Evolutionary conservation across 2,113 vertebrate species (phyloP).

Genomic region (Prochilodus magdalenae): DNA sequence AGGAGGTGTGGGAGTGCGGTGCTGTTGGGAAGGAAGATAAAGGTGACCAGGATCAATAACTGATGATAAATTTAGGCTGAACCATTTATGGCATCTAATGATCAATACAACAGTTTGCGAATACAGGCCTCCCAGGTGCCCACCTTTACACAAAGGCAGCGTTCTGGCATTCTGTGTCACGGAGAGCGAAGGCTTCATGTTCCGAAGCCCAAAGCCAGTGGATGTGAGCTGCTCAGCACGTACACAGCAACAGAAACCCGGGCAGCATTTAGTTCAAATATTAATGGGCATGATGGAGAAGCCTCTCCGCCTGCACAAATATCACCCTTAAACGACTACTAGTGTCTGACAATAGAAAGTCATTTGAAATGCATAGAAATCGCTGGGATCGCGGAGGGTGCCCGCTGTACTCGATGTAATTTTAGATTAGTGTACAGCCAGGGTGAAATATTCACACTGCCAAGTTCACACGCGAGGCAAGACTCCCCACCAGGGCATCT

Average conservation of each 20-base stretch:
- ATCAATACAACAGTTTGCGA: too few species aligned
- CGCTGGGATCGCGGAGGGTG: slow-evolving; percentile 25
- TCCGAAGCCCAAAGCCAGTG: background rate
- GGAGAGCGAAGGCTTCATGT: background rate
- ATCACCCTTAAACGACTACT: slow-evolving; percentile 16
- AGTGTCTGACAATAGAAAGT: slow-evolving; percentile 30
- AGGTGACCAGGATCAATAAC: too few species aligned
- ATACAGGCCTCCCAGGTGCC: too few species aligned
- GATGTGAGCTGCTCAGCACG: background rate
- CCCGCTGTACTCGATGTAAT: slow-evolving; percentile 33
- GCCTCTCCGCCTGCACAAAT: background rate
- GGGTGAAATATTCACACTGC: slow-evolving; percentile 47
- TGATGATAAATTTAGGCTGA: too few species aligned
- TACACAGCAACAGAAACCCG: background rate
- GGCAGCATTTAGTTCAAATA: slow-evolving; percentile 26
- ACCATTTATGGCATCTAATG: too few species aligned
- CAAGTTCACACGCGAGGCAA: slow-evolving; percentile 43
- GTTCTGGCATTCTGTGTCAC: background rate
- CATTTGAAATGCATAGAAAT: slow-evolving; percentile 57
- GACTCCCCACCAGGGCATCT: background rate
- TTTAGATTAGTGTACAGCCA: slow-evolving; percentile 49
- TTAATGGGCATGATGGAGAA: slow-evolving; percentile 19
- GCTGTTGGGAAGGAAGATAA: too few species aligned
- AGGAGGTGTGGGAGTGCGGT: too few species aligned
- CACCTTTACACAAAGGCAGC: background rate